Evolutionary conservation across 64 coral and sea anemone genomes (phyloP).

Genomic region (Hydrozoanthus tunicans): DNA sequence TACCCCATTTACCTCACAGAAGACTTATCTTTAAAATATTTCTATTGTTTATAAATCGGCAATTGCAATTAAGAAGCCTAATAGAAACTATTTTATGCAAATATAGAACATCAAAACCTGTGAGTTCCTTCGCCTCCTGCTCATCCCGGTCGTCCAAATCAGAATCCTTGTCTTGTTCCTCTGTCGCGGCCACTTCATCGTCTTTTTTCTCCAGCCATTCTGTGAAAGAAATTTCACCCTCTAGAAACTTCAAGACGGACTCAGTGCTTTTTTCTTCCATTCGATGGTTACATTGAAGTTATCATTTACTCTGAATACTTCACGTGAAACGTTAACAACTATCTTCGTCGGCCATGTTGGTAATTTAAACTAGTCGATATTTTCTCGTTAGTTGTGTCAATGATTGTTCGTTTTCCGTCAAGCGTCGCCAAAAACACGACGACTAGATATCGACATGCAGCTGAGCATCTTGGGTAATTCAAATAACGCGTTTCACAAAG

Average conservation of each 20-base stretch:
- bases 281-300: neutral
- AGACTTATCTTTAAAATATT: no score
- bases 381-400: neutral
- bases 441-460: neutral
- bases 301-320: neutral
- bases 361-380: neutral
- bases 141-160: conserved; percentile 9
- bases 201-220: conserved; percentile 83
- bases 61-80: no score
- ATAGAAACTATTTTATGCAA: no score
- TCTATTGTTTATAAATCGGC: no score
- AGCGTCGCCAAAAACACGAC: neutral
- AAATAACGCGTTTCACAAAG: neutral
- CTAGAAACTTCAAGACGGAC: conserved; percentile 77
- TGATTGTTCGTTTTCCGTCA: neutral
- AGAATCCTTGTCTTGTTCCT: conserved; percentile 7
- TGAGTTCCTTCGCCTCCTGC: neutral
- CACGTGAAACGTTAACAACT: neutral
- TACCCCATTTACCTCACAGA: no score
- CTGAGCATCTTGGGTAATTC: conserved; percentile 45
- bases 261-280: conserved; percentile 59
- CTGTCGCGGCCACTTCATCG: neutral
- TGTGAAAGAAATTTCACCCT: conserved; percentile 90
- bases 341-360: neutral
- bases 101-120: neutral